Conservation (phyloP, 2,797 vertebrate genomes). For the Corythornis leucogaster region DNA sequence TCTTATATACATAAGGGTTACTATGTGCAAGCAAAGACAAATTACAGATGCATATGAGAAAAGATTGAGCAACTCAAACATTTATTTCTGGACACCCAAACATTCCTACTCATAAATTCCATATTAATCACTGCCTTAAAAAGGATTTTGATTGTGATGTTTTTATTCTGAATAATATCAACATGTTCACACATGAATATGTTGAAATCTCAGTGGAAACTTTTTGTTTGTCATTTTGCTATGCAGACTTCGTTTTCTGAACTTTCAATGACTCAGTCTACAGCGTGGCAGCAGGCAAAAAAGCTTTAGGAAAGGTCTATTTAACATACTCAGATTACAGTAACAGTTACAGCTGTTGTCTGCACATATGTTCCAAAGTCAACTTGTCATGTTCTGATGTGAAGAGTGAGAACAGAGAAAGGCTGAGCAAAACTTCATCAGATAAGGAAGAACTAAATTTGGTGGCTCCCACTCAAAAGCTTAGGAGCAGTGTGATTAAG, state of each 20-base stretch:
- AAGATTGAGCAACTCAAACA: background rate
- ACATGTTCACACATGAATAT: background rate
- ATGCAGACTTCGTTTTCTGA: background rate
- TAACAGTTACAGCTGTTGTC: background rate
- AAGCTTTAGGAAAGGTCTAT: background rate
- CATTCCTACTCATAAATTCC: background rate
- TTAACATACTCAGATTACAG: background rate
- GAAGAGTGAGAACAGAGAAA: background rate
- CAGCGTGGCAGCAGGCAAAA: background rate
- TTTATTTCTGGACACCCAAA: background rate
- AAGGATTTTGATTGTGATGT: background rate
- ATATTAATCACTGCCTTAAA: background rate
- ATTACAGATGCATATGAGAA: background rate
- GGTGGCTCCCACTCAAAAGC: background rate
- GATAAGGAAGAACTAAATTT: background rate
- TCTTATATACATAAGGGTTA: background rate
- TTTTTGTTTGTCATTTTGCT: background rate
- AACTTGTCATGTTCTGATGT: background rate
- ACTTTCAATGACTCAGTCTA: background rate
- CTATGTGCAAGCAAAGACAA: background rate
- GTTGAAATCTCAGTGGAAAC: background rate
- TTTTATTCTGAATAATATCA: slow-evolving; percentile 3
- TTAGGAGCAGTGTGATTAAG: background rate
- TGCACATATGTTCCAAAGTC: background rate
- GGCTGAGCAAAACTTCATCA: background rate